Evolutionary conservation across 2,113 vertebrate genomes (phyloP).

Genomic region (Zapus hudsonius): DNA sequence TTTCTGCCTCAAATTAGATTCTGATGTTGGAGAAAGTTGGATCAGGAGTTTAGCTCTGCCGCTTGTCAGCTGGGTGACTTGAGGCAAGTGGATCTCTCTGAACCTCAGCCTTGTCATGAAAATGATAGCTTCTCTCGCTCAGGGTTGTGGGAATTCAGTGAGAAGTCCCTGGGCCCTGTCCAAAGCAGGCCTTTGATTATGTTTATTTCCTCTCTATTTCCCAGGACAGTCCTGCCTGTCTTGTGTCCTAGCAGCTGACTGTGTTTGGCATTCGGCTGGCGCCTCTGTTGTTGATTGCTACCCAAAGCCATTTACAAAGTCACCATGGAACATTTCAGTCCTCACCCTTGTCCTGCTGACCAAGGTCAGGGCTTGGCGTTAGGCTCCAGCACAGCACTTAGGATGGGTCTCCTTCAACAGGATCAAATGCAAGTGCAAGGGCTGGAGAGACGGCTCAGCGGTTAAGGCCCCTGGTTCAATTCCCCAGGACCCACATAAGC

Average conservation of each 20-base stretch:
- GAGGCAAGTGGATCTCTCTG: neutral
- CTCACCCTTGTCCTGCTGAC: neutral
- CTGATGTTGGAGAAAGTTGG: neutral
- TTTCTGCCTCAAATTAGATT: neutral
- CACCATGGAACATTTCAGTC: neutral
- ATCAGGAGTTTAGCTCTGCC: neutral
- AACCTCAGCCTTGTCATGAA: neutral
- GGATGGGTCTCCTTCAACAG: neutral
- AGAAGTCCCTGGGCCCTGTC: neutral
- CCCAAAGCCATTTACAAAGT: conserved; percentile 35
- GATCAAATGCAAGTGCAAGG: neutral
- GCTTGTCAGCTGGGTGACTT: too few species aligned
- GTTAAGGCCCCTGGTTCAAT: too few species aligned
- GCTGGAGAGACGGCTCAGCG: too few species aligned
- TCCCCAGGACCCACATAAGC: too few species aligned
- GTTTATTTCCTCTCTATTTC: neutral
- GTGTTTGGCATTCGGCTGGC: neutral
- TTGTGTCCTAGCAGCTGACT: neutral
- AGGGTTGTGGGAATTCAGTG: neutral
- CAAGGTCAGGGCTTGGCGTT: neutral
- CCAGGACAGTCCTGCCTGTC: neutral
- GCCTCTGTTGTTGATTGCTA: neutral
- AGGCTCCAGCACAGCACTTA: neutral
- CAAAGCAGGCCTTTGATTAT: rapidly evolving
- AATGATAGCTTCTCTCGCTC: rapidly evolving